These are phyloP conservation scores for Opisthograptis luteolata DNA, from an alignment of 2,888 invertebrate species.

Conservation along the genomic window DNA sequence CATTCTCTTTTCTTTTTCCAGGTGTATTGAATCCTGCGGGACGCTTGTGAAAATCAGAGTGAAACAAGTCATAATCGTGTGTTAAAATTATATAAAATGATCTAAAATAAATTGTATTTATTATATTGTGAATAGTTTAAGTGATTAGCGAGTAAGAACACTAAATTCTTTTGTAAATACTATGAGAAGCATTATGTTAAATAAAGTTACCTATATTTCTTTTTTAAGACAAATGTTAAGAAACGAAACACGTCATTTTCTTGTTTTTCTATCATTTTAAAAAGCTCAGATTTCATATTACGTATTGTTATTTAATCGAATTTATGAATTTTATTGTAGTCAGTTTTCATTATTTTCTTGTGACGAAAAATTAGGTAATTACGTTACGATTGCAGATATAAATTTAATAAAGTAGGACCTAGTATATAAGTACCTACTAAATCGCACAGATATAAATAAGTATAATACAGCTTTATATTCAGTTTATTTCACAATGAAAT, in stretches of 20 bases:
- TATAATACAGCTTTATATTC: no score
- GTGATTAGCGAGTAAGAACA: conserved; percentile 17
- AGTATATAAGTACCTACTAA: no score
- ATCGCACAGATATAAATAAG: no score
- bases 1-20: conserved; percentile 28
- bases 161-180: conserved; percentile 36
- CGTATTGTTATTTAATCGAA: conserved; percentile 1
- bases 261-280: neutral
- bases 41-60: conserved; percentile 24
- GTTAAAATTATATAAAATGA: conserved; percentile 44
- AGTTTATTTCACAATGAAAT: no score
- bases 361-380: no score
- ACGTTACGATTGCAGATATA: no score
- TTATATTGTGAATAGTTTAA: conserved; percentile 50
- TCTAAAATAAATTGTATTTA: conserved; percentile 68
- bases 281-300: conserved; percentile 4
- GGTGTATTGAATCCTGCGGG: conserved; percentile 45
- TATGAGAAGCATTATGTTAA: conserved; percentile 26
- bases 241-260: conserved; percentile 1
- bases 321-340: conserved; percentile 1
- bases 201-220: conserved; percentile 38
- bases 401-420: no score
- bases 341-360: neutral
- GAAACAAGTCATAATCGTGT: conserved; percentile 33
- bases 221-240: conserved; percentile 25